A percentile compares a stretch with the other conserved stretches of the same genome.
Evolutionary conservation across 2,888 invertebrate species (phyloP).

Genomic region (Drosophila mayaguana): DNA sequence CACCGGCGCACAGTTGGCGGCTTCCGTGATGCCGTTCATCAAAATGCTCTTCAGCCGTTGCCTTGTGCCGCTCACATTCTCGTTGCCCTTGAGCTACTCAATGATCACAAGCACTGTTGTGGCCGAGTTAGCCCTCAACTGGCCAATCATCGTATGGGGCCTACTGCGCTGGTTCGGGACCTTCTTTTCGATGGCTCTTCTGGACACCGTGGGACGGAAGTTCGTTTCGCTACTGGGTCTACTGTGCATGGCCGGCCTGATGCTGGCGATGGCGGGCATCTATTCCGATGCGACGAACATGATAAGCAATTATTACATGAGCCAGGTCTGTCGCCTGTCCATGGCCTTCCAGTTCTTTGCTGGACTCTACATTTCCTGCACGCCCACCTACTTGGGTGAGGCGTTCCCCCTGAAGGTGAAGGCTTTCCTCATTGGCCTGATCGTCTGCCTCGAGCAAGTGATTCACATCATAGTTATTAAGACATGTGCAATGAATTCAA

Average conservation of each 20-base stretch:
- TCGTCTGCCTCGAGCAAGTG: constrained; percentile 71
- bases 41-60: constrained; percentile 73
- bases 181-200: constrained; percentile 37
- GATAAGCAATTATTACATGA: constrained; percentile 38
- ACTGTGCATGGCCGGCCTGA: constrained; percentile 64
- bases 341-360: constrained; percentile 75
- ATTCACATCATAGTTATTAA: constrained; percentile 67
- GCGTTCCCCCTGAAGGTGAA: constrained; percentile 76
- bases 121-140: constrained; percentile 9
- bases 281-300: constrained; percentile 11
- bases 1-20: constrained; percentile 24
- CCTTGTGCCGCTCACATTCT: constrained; percentile 75
- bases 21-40: constrained; percentile 64
- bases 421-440: constrained; percentile 62
- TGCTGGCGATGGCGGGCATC: constrained; percentile 63
- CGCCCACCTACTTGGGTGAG: constrained; percentile 75
- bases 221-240: constrained; percentile 56
- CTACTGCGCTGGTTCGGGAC: constrained; percentile 67
- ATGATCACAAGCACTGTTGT: constrained; percentile 13
- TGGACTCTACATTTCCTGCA: constrained; percentile 67
- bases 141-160: constrained; percentile 57
- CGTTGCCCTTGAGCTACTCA: constrained; percentile 65
- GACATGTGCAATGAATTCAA: background rate
- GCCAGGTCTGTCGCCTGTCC: constrained; percentile 46
- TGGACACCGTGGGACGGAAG: constrained; percentile 72